These are phyloP conservation scores for Mamestra configurata DNA, from an alignment of 1,140 invertebrate species.

Conservation along the genomic window DNA sequence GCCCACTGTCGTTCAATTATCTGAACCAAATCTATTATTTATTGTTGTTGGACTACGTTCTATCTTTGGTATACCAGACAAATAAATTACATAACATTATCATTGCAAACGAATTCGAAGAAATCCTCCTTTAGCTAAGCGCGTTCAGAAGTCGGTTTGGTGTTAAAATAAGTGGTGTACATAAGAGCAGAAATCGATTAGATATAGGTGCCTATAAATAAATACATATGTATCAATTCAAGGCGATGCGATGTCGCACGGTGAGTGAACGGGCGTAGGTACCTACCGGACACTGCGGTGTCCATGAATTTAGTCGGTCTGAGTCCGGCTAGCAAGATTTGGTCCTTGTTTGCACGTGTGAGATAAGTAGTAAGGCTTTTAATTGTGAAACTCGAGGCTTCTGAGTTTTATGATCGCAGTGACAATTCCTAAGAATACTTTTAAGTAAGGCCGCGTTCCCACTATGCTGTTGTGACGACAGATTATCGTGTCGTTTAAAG, in stretches of 20 bases:
- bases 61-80: too few species aligned
- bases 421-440: too few species aligned
- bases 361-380: too few species aligned
- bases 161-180: constrained; percentile 36
- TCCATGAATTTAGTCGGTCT: constrained; percentile 4
- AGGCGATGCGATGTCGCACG: constrained; percentile 78
- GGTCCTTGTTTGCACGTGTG: neutral
- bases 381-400: too few species aligned
- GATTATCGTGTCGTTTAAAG: too few species aligned
- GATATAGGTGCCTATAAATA: constrained; percentile 52
- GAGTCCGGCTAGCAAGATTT: neutral
- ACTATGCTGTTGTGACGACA: too few species aligned
- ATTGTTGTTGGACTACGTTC: too few species aligned
- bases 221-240: constrained; percentile 60
- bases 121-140: neutral
- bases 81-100: constrained; percentile 21
- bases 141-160: constrained; percentile 7
- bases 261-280: constrained; percentile 71
- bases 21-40: too few species aligned
- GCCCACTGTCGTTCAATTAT: too few species aligned
- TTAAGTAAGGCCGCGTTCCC: too few species aligned
- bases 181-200: constrained; percentile 34
- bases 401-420: too few species aligned
- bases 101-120: constrained; percentile 19
- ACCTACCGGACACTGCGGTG: constrained; percentile 41